Evolutionary conservation across 1,140 invertebrate species (phyloP).

Genomic region (Zaprionus davidi): DNA sequence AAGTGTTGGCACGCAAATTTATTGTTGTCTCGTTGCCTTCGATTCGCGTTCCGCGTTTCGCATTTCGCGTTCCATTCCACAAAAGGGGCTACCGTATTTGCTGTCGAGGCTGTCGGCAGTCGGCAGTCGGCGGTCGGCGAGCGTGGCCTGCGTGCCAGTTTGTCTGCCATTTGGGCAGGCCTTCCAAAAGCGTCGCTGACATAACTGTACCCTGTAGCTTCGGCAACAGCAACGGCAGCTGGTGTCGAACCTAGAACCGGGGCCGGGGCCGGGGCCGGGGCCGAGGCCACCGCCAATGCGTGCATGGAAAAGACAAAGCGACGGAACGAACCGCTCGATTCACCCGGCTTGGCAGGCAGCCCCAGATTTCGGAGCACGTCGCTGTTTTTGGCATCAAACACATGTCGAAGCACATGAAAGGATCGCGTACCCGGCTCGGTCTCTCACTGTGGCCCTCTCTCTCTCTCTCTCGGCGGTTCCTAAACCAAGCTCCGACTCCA

Average conservation of each 20-base stretch:
- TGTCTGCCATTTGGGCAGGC: conserved; percentile 76
- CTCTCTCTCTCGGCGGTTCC: background rate
- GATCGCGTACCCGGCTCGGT: conserved; percentile 43
- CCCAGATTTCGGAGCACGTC: conserved; percentile 73
- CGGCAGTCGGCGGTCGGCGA: conserved; percentile 6
- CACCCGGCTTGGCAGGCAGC: conserved; percentile 43
- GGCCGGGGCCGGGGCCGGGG: background rate
- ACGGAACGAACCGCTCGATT: conserved; percentile 17
- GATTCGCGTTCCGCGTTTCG: conserved; percentile 28
- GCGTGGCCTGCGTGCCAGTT: conserved; percentile 73
- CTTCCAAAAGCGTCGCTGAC: conserved; percentile 78
- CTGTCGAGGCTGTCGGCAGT: conserved; percentile 41
- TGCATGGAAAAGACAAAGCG: conserved; percentile 1
- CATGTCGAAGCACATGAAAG: conserved; percentile 80
- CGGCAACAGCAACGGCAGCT: conserved; percentile 3
- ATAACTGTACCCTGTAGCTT: conserved; percentile 70
- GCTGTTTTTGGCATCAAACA: conserved; percentile 81
- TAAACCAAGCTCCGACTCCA: background rate
- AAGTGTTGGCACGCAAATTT: conserved; percentile 81
- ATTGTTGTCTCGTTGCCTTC: conserved; percentile 68
- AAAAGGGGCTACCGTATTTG: conserved; percentile 81
- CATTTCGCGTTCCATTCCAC: conserved; percentile 62
- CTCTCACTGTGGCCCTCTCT: conserved; percentile 11
- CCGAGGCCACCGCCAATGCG: conserved; percentile 3
- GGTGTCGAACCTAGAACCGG: conserved; percentile 1